Evolutionary conservation across 1,140 invertebrate species (phyloP), one percentile per base, ranked within the genome.

Genomic region (Calliopsis andreniformis): DNA sequence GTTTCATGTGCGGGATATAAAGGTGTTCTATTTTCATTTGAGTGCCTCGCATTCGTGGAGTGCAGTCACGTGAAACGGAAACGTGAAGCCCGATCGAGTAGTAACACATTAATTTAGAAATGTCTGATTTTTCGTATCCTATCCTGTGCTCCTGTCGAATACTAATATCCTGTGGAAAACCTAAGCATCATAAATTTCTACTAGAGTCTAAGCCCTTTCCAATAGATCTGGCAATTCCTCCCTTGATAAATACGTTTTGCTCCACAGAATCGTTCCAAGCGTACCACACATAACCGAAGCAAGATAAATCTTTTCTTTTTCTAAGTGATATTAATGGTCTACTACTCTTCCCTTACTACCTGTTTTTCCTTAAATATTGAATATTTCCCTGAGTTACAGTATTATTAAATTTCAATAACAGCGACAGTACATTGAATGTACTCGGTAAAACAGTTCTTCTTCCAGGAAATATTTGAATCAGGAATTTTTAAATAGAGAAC

Each of bases 231-330:
- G 58, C 51, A 58, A 69, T 35, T 32, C n/a, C 10, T 69, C 4
- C 16, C 12, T 45, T 45, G 66, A 69, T 30, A 58, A 69, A 69
- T 56, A 25, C 28, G 51, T 30, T 30, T 68, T 30, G 25, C 23
- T 39, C 66, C 32, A 3, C 7, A 7, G 25, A 68, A 42, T 45
- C 20, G 25, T 68, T 32, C 14, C 63, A 8, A 16, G 10, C 28
- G 3, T 16, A 28, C 10, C 53, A n/a, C 25, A 20, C 3, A 10
- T 32, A 7, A 66, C 20, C 42, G 14, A 51, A 66, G 2, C 6
- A 30, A 16, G 0, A 35, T 0, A 7, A 53, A 8, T n/a, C 30
- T n/a, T 68, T 56, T 30, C 14, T 25, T 23, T 18, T n/a, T 47
- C 14, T n/a, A n/a, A 47, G 7, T 23, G 12, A 8, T 20, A 20